Conservation (phyloP, 2,888 invertebrate species). For the Hydrotaea diabolus region DNA sequence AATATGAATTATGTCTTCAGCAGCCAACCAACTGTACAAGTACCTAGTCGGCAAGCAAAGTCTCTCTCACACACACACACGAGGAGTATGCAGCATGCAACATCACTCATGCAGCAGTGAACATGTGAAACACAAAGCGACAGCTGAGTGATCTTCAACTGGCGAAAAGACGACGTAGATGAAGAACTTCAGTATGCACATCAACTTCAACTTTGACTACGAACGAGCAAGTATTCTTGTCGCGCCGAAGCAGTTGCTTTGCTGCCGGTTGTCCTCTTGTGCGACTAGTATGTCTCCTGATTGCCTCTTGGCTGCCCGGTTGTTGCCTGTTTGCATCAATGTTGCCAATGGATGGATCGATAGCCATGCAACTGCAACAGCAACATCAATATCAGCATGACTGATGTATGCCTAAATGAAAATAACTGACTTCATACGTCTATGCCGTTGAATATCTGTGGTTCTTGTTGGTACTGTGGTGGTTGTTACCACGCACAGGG, state of each 20-base stretch:
- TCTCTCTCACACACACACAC: slow-evolving; percentile 32
- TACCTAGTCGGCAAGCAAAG: not conserved
- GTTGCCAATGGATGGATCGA: not conserved
- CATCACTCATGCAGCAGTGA: slow-evolving; percentile 5
- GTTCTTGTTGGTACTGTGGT: not conserved
- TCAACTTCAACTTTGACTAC: not conserved
- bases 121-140: slow-evolving; percentile 53
- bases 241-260: not conserved
- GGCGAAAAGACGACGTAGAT: slow-evolving; percentile 28
- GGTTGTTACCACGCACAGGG: slow-evolving; percentile 5
- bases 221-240: not conserved
- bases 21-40: not conserved
- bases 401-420: slow-evolving; percentile 57
- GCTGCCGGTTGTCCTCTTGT: slow-evolving; percentile 20
- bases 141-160: slow-evolving; percentile 63
- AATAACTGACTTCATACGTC: slow-evolving; percentile 63
- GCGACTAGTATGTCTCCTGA: slow-evolving; percentile 20
- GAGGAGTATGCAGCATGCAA: slow-evolving; percentile 19
- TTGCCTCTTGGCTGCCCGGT: too few relatives aligned
- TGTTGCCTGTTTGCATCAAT: slow-evolving; percentile 23
- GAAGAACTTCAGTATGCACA: slow-evolving; percentile 14
- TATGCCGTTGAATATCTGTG: slow-evolving; percentile 35
- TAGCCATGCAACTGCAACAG: slow-evolving; percentile 26
- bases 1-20: slow-evolving; percentile 61
- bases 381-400: slow-evolving; percentile 51